Conservation (phyloP, 2,113 vertebrate species). For the Gasterosteus nipponicus region DNA sequence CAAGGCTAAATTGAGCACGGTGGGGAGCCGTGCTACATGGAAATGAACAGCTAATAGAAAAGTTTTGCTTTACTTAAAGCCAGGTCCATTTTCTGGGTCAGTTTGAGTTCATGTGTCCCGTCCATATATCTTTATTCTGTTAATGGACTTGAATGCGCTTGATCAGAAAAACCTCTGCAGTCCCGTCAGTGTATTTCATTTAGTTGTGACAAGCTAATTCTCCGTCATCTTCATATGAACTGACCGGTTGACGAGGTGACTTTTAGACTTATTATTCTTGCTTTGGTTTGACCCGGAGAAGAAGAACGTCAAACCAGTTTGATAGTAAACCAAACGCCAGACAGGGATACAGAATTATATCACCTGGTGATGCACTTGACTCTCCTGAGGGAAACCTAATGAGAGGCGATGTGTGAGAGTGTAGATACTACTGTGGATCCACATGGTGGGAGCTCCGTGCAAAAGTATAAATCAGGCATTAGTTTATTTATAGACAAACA, state of each 20-base stretch:
- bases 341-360: not conserved
- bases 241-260: not conserved
- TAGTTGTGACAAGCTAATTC: not conserved
- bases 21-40: constrained; percentile 5
- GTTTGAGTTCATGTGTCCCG: constrained; percentile 6
- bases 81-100: constrained; percentile 21
- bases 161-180: not conserved
- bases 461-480: not conserved
- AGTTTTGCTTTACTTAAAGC: constrained; percentile 44
- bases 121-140: not conserved
- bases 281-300: not conserved
- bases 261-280: constrained; percentile 8
- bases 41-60: constrained; percentile 18
- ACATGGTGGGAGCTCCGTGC: not conserved
- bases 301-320: not conserved
- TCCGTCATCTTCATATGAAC: not conserved
- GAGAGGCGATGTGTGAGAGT: not conserved
- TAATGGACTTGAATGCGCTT: not conserved
- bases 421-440: not conserved
- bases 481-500: not conserved
- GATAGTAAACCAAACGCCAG: not conserved
- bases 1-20: constrained; percentile 7
- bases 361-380: not conserved
- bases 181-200: not conserved
- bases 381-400: not conserved